Evolutionary conservation across 2,113 vertebrate species (phyloP).

Genomic region (Sylvicapra grimmia): DNA sequence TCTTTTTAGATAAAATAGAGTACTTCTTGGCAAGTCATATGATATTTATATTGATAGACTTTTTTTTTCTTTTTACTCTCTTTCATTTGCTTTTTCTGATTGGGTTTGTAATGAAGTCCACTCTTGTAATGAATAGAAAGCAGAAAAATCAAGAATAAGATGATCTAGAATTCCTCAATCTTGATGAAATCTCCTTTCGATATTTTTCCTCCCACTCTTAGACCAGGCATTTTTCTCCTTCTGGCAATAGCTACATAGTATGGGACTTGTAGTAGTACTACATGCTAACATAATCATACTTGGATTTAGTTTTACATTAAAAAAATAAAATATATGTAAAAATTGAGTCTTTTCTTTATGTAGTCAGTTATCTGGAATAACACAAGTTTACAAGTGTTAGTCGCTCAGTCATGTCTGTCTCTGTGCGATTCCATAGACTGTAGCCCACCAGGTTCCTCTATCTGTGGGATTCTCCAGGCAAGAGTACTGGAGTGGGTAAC

Average conservation of each 20-base stretch:
- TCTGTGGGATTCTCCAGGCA: neutral
- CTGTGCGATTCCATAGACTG: neutral
- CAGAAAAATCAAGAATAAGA: neutral
- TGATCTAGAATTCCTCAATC: neutral
- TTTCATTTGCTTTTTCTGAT: conserved; percentile 27
- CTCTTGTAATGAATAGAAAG: neutral
- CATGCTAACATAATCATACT: neutral
- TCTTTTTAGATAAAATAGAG: conserved; percentile 34
- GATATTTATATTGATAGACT: conserved; percentile 17
- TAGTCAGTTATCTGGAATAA: neutral
- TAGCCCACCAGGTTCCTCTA: neutral
- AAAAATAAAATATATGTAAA: neutral
- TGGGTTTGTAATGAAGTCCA: neutral
- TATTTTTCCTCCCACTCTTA: neutral
- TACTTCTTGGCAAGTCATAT: neutral
- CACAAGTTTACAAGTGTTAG: neutral
- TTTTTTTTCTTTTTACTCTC: neutral
- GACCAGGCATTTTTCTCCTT: neutral
- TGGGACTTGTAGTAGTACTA: neutral
- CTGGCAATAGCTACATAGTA: neutral
- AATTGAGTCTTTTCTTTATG: neutral
- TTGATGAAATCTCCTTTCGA: neutral
- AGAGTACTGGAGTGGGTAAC: neutral
- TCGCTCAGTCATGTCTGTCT: neutral
- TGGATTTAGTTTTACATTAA: neutral